Evolutionary conservation across 2,113 vertebrate genomes (phyloP), one percentile per base, ranked within the genome.

Genomic region (Empidonax traillii): DNA sequence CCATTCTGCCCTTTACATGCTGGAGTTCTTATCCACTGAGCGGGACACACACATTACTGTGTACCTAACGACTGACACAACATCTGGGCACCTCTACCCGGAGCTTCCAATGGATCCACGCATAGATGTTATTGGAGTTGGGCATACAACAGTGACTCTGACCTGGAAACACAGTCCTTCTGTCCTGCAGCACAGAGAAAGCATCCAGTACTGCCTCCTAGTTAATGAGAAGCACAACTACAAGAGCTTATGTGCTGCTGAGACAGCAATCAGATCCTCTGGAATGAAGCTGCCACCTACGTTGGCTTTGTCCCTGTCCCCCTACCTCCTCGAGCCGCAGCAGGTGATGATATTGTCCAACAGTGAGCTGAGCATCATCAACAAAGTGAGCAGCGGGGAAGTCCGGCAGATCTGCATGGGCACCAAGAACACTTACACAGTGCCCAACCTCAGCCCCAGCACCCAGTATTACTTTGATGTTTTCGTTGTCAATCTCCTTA

Each of bases 381-480:
- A 91, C 87, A 96, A 91, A 93, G 89, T 11, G 22, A 91, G 86
- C 16, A 93, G 80, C 13, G 89, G 94, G 6, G 98, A 98, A 46
- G 97, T 98, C 47, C 98, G 96, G 79, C 99, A 98, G 87, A 95
- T 94, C 31, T 99, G 99, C 53, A 77, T 97, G 67, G 99, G 98
- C 25, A 97, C 97, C 22, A 98, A 97, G 95, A 99, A 97, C 31
- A 98, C 98, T 5, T 99, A 98, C 96, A 98, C 98, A 0, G 96
- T 99, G 74, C 97, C 98, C 6, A 98, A 95, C 16, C 98, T 99
- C 72, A 97, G 97, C 49, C 98, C 99, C 16, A 98, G 97, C 90
- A 98, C 98, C 8, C 98, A 97, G 72, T 99, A 99, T 89, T 99
- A 99, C 95, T 98, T 99, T 41, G 98, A 99, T 1, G 96, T 99